Base-by-base conservation (phyloP, 53 echinoderm and acorn worm species). In the Astropecten irregularis region DNA sequence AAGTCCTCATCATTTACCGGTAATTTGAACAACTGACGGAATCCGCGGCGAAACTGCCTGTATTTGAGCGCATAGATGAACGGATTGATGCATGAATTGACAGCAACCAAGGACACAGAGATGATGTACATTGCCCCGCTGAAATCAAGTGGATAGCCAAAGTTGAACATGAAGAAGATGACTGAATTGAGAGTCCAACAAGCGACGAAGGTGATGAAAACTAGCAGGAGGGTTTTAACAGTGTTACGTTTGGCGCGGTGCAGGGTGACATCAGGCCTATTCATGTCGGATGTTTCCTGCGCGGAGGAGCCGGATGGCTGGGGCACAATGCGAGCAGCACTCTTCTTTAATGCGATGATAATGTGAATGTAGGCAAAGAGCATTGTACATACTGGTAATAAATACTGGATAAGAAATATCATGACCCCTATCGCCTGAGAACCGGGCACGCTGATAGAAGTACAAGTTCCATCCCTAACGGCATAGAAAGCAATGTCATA, bases 321-420 rank as follows among this genome's bases (percentile, higher is more conserved):
- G 14, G 76, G 38, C 35, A 47, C 58, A 19, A 85, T 30, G 5
- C 85, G 61, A 14, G 33, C 42, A 8, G 85, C 72, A 1, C 32
- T 92, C 56, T 72, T 60, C 72, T 84, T 88, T 47, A 95, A 73
- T 8, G 86, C 72, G 1, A 36, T 39, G 26, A 90, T 66, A 22
- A 95, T 88, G 5, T 65, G 40, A 20, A 83, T 49, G 49, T 92
- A 95, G 44, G 85, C 92, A 18, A 77, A 74, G 4, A 88, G 59
- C 95, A 95, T 95, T 40, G 88, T 71, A 34, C 85, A 58, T 14
- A 92, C 83, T 11, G 95, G 95, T 11, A 95, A 31, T 20, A 92
- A 76, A 29, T 90, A 93, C 77, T 95, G 92, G 48, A 93, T 58
- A n/a, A 95, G 42, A 50, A 95, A 95, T 9, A 90, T 71, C n/a